Evolutionary conservation across 2,888 invertebrate genomes (phyloP).

Genomic region (Lagria hirta): DNA sequence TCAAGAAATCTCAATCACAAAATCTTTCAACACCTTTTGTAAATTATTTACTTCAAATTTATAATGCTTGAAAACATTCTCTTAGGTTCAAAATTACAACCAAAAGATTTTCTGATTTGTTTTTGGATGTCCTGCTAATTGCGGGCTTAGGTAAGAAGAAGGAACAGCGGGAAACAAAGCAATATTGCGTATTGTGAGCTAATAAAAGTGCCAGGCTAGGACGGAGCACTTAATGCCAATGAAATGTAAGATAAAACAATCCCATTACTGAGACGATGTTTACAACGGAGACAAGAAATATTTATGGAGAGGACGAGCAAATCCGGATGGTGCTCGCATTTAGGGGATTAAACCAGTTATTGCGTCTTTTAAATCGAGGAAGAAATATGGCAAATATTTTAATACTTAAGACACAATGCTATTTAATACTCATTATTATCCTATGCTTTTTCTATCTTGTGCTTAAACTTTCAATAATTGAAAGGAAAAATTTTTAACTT

Average conservation of each 20-base stretch:
- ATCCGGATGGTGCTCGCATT: conserved; percentile 39
- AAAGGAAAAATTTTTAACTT: too few relatives aligned
- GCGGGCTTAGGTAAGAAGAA: conserved; percentile 45
- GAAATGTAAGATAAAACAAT: conserved; percentile 54
- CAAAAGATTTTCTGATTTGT: conserved; percentile 20
- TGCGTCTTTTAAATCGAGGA: conserved; percentile 26
- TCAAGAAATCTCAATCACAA: conserved; percentile 18
- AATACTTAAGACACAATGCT: too few relatives aligned
- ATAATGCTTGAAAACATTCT: too few relatives aligned
- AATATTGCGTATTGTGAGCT: conserved; percentile 47
- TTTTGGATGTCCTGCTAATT: conserved; percentile 44
- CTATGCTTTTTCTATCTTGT: too few relatives aligned
- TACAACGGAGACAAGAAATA: conserved; percentile 40
- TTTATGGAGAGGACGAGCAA: conserved; percentile 43
- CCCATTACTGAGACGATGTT: conserved; percentile 47
- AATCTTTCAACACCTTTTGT: too few relatives aligned
- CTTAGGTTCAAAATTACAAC: conserved; percentile 19
- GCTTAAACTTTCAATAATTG: too few relatives aligned
- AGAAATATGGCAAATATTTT: too few relatives aligned
- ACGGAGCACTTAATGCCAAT: conserved; percentile 52
- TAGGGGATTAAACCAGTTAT: conserved; percentile 43
- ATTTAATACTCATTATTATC: too few relatives aligned
- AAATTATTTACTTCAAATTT: too few relatives aligned
- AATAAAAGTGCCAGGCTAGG: conserved; percentile 50
- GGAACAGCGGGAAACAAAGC: conserved; percentile 42